Evolutionary conservation across 2,113 vertebrate species (phyloP), one percentile per base, ranked within the genome.

Genomic region (Carettochelys insculpta): DNA sequence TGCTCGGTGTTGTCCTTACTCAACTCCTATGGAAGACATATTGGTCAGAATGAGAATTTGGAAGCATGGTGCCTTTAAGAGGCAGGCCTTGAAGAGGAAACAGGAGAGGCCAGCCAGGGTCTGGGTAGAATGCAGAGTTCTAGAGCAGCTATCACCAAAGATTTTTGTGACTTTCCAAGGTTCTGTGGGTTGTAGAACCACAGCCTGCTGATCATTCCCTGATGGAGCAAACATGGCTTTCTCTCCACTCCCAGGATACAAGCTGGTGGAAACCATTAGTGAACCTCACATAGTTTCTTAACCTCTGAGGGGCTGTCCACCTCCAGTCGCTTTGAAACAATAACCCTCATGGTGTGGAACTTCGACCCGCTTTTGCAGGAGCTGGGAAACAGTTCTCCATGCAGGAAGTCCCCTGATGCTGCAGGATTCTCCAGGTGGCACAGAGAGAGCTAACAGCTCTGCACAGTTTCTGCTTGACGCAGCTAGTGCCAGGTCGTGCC

Each of bases 21-120:
- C 43, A 20, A 2, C 75, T 76, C 22, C 22, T 48, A 58, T 3
- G 31, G 22, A 0, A 11, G 14, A 22, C 71, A 45, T 2, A 3
- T 7, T 11, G 22, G 13, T 24, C 8, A 52, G 87, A 25, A 3
- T 2, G 4, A 41, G 16, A 75, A 2, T 4, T 6, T 25, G 47
- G 20, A 3, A 68, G 2, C 3, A 52, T 79, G 13, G 1, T 11
- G 11, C n/a, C 24, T 27, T 0, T 10, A 38, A 48, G 5, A 2
- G 5, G 41, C 8, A 24, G 24, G 24, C 61, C 22, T 34, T 34
- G 38, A 12, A 50, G 11, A 38, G n/a, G 7, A 16, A 68, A 17
- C 19, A 3, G 34, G 38, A 68, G 8, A n/a, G 61, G n/a, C 6
- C 61, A 38, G 17, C 34, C 22, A 41, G 22, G 71, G 24, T 11